phyloP scores from a whole-genome alignment of 2,797 vertebrate species.

The Apogon talboti region DNA sequence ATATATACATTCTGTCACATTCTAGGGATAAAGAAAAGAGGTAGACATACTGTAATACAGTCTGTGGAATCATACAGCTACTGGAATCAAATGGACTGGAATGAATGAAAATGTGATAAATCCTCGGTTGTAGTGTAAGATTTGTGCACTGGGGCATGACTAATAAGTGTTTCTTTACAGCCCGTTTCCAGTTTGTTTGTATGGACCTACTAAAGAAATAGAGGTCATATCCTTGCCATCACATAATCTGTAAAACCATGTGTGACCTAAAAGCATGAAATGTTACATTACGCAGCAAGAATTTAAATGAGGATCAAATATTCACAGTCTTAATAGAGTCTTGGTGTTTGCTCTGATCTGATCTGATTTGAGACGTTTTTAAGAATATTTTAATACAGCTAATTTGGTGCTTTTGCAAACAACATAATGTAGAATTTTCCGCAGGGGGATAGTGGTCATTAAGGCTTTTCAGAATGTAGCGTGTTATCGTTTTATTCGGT shows the following conservation, averaged over 20 bases:
- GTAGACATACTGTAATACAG: conserved; percentile 21
- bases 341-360: conserved; percentile 1
- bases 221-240: conserved; percentile 28
- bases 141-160: conserved; percentile 16
- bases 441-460: neutral
- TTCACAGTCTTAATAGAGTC: conserved; percentile 9
- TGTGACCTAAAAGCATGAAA: conserved; percentile 5
- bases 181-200: conserved; percentile 23
- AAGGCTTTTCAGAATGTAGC: no score
- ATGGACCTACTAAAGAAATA: neutral
- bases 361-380: neutral
- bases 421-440: conserved; percentile 12
- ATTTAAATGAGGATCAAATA: conserved; percentile 41
- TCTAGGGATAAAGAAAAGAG: conserved; percentile 17
- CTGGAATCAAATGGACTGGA: conserved; percentile 39
- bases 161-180: conserved; percentile 32
- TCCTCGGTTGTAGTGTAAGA: conserved; percentile 3
- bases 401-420: neutral
- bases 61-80: conserved; percentile 23
- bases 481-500: no score
- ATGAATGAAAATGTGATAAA: neutral
- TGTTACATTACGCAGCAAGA: conserved; percentile 23
- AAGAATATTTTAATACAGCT: neutral
- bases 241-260: conserved; percentile 18
- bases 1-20: conserved; percentile 13